Percentiles rank a stretch among this genome's conserved stretches.
Evolutionary conservation across 1,140 invertebrate genomes (phyloP).

Genomic region (Galleria mellonella): DNA sequence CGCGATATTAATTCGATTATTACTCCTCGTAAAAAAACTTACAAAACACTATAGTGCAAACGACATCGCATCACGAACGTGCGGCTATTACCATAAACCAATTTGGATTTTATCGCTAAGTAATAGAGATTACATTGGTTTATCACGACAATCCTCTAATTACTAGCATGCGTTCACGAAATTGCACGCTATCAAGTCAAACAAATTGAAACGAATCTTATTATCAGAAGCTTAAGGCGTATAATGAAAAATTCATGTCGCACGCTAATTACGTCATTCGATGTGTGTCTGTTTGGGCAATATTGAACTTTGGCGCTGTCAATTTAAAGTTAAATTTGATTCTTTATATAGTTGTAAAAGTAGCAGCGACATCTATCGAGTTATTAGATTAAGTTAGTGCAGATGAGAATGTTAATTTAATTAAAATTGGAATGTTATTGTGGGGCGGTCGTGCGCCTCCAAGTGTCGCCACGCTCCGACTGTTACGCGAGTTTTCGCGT

Average conservation of each 20-base stretch:
- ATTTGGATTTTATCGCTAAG: conserved; percentile 61
- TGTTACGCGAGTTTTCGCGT: conserved; percentile 3
- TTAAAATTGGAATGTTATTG: conserved; percentile 57
- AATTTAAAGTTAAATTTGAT: background rate
- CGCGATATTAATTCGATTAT: conserved; percentile 67
- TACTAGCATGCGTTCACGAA: conserved; percentile 40
- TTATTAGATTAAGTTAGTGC: conserved; percentile 32
- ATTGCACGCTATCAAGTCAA: conserved; percentile 29
- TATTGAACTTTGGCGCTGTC: background rate
- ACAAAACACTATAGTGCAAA: conserved; percentile 54
- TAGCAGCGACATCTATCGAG: conserved; percentile 31
- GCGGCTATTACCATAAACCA: conserved; percentile 44
- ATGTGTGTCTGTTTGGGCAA: conserved; percentile 3
- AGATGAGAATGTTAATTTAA: conserved; percentile 66
- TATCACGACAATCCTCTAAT: conserved; percentile 58
- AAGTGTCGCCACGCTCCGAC: conserved; percentile 56
- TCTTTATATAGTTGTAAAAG: no score
- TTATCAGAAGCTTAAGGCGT: no score
- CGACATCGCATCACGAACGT: conserved; percentile 44
- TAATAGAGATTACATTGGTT: conserved; percentile 67
- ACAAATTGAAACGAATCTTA: no score
- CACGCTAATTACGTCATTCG: conserved; percentile 23
- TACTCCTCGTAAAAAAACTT: conserved; percentile 57
- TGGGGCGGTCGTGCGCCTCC: conserved; percentile 43
- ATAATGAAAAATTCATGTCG: background rate